Conservation (phyloP, 2,888 invertebrate species). For the Hydrotaea diabolus region DNA sequence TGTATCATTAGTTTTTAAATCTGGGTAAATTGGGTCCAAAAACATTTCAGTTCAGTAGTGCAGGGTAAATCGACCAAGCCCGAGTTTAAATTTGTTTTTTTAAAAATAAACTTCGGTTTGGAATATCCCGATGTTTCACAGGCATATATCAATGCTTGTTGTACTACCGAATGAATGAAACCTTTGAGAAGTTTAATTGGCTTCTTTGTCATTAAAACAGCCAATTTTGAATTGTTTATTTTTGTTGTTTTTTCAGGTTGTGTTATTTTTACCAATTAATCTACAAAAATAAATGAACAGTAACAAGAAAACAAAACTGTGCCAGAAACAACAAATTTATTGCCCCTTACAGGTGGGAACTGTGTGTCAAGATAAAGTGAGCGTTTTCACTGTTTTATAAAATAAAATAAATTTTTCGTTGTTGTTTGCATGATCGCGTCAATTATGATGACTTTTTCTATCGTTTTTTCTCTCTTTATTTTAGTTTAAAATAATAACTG, state of each 20-base stretch:
- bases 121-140: too few species aligned
- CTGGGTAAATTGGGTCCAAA: too few species aligned
- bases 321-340: neutral
- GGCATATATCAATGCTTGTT: too few species aligned
- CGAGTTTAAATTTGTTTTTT: too few species aligned
- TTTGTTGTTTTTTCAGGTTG: slow-evolving; percentile 43
- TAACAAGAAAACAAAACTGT: neutral
- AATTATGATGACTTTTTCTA: neutral
- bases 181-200: too few species aligned
- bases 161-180: too few species aligned
- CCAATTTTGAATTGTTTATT: slow-evolving; percentile 21
- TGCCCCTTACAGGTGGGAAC: neutral
- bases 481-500: neutral
- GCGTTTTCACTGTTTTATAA: neutral
- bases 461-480: neutral
- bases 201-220: too few species aligned
- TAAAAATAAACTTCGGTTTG: too few species aligned
- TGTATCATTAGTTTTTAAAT: too few species aligned
- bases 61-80: too few species aligned
- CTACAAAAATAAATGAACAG: neutral
- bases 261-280: slow-evolving; percentile 63
- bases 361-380: neutral
- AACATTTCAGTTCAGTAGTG: too few species aligned
- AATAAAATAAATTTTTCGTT: neutral
- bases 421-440: neutral